Evolutionary conservation across 2,888 invertebrate genomes (phyloP).

Genomic region (Oscheius sp.): DNA sequence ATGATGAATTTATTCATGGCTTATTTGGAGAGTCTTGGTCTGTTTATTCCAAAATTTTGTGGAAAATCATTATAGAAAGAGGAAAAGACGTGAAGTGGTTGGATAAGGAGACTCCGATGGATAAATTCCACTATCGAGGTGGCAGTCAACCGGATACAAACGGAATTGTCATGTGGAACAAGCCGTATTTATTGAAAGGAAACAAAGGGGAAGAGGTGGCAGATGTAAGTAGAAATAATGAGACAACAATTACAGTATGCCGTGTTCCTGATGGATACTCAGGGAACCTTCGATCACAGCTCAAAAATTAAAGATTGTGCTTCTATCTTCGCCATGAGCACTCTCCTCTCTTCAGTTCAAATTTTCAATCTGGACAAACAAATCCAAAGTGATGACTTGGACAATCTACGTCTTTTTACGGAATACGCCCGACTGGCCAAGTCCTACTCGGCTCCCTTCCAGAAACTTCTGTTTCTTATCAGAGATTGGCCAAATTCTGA

Average conservation of each 20-base stretch:
- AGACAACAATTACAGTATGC: constrained; percentile 41
- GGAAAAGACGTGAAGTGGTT: constrained; percentile 17
- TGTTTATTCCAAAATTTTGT: background rate
- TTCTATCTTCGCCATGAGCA: constrained; percentile 94
- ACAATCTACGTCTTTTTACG: constrained; percentile 91
- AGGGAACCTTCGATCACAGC: constrained; percentile 93
- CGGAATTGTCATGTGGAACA: constrained; percentile 95
- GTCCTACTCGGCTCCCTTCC: constrained; percentile 80
- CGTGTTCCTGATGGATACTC: constrained; percentile 89
- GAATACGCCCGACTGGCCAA: constrained; percentile 92
- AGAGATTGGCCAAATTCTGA: constrained; percentile 98
- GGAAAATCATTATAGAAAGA: background rate
- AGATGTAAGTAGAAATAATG: background rate
- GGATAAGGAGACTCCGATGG: constrained; percentile 27
- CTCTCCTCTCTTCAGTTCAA: constrained; percentile 86
- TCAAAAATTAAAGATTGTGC: constrained; percentile 96
- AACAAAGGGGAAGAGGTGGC: constrained; percentile 74
- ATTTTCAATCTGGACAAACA: constrained; percentile 93
- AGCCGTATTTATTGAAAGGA: constrained; percentile 82
- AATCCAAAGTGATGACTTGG: constrained; percentile 94
- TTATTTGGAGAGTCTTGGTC: constrained; percentile 83
- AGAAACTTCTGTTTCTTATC: constrained; percentile 88
- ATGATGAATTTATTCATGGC: constrained; percentile 89
- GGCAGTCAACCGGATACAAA: constrained; percentile 74
- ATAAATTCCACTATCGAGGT: constrained; percentile 53